Evolutionary conservation across 2,888 invertebrate species (phyloP).

Genomic region (Spilarctia lutea): DNA sequence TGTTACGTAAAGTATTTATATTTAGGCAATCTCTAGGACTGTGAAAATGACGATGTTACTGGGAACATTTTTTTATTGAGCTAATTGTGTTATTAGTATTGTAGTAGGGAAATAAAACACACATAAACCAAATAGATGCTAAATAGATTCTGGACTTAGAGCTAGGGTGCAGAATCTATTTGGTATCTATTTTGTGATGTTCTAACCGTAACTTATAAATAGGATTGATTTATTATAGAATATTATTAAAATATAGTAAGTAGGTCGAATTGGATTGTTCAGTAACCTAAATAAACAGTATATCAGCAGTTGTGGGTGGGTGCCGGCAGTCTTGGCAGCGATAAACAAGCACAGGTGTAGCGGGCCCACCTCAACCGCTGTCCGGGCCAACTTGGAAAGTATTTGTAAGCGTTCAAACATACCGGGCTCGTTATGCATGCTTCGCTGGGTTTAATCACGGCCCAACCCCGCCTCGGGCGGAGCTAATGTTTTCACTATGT

Average conservation of each 20-base stretch:
- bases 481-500: constrained; percentile 83
- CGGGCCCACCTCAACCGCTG: constrained; percentile 71
- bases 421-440: constrained; percentile 83
- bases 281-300: constrained; percentile 78
- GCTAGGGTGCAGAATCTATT: too few relatives aligned
- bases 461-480: constrained; percentile 74
- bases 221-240: constrained; percentile 59
- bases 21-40: neutral
- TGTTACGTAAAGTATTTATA: neutral
- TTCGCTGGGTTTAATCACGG: constrained; percentile 84
- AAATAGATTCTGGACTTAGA: too few relatives aligned
- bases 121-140: too few relatives aligned
- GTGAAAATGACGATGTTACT: neutral
- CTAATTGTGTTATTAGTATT: neutral
- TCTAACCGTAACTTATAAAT: constrained; percentile 13
- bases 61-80: neutral
- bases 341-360: constrained; percentile 81
- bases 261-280: constrained; percentile 64
- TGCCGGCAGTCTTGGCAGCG: constrained; percentile 68
- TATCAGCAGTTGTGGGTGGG: constrained; percentile 56
- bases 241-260: constrained; percentile 74
- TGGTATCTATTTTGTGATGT: neutral
- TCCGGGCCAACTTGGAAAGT: constrained; percentile 79
- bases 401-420: constrained; percentile 84
- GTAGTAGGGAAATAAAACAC: too few relatives aligned